Evolutionary conservation across 2,797 vertebrate genomes (phyloP).

Genomic region (Anableps anableps): DNA sequence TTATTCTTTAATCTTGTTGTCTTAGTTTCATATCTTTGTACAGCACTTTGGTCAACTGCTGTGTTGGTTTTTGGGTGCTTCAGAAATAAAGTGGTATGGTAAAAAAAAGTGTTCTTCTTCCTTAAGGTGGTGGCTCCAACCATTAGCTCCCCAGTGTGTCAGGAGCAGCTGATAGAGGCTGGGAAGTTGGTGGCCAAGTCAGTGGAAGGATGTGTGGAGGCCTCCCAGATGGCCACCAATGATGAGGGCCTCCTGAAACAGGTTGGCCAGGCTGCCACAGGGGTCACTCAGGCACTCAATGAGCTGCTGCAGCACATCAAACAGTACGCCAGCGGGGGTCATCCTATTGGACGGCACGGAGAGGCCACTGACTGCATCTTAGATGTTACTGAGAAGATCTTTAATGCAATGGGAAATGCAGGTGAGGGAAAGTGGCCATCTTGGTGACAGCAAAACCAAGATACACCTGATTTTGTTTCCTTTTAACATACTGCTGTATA

Average conservation of each 20-base stretch:
- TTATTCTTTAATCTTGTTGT: not conserved
- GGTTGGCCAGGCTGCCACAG: constrained; percentile 91
- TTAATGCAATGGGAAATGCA: constrained; percentile 98
- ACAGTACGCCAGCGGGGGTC: constrained; percentile 89
- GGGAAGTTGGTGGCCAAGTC: constrained; percentile 96
- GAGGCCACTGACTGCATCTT: constrained; percentile 98
- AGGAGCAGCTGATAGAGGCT: constrained; percentile 95
- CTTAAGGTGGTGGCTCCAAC: constrained; percentile 95
- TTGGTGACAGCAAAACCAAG: not conserved
- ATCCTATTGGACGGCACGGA: constrained; percentile 93
- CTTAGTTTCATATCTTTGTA: not conserved
- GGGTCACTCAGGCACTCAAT: constrained; percentile 94
- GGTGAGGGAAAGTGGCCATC: constrained; percentile 77
- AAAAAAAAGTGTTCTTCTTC: not conserved
- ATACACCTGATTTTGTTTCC: not conserved
- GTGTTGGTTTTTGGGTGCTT: not conserved
- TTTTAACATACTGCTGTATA: not conserved
- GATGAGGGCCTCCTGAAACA: constrained; percentile 93
- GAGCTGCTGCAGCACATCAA: constrained; percentile 96
- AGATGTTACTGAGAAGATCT: constrained; percentile 98
- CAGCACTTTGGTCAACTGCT: not conserved
- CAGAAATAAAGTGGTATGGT: not conserved
- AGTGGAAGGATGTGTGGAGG: constrained; percentile 93
- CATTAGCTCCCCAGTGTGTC: constrained; percentile 96
- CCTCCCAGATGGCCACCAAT: constrained; percentile 90